Evolutionary conservation across 2,113 vertebrate species (phyloP), one percentile per base, ranked within the genome.

Genomic region (Heterotilapia buettikoferi): DNA sequence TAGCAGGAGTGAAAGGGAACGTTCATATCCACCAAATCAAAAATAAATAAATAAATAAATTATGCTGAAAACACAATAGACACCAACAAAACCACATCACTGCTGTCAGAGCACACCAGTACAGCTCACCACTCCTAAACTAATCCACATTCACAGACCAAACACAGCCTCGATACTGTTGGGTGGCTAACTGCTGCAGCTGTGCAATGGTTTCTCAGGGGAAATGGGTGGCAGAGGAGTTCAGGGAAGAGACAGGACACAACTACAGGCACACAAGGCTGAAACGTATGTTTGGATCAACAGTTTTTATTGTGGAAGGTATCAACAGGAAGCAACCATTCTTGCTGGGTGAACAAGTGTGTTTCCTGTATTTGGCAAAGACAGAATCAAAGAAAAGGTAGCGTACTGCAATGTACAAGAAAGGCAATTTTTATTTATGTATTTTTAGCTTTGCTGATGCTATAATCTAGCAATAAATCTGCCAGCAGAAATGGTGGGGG

Each of bases 361-460:
- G 73, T 33, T 19, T 78, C 0, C 16, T 52, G 26, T 9, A 50
- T 50, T 78, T 29, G 71, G 16, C 71, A 76, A 31, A 50, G 47
- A 31, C 43, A 21, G 61, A 66, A 38, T 68, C 19, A 68, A 68
- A 38, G 33, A 13, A 2, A 68, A 78, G 6, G 5, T 3, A 2
- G n/a, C 7, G 2, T 6, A n/a, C 18, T 33, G 73, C 43, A 52
- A 13, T 8, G 18, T 33, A 33, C 26, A 52, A 31, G 26, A 78
- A 68, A 68, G 33, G 0, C 33, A 0, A 0, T 21, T 68, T 53
- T 13, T 8, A 38, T 21, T 21, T 0, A 38, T 38, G 19, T 1
- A 68, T 1, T 50, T 50, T 16, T 78, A 50, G 9, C 6, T 47
- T 13, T 52, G 26, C 14, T 33, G 10, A 78, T 33, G 45, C 45